phyloP scores from a whole-genome alignment of 2,888 invertebrate genomes.

The Hirtodrosophila histrioides region DNA sequence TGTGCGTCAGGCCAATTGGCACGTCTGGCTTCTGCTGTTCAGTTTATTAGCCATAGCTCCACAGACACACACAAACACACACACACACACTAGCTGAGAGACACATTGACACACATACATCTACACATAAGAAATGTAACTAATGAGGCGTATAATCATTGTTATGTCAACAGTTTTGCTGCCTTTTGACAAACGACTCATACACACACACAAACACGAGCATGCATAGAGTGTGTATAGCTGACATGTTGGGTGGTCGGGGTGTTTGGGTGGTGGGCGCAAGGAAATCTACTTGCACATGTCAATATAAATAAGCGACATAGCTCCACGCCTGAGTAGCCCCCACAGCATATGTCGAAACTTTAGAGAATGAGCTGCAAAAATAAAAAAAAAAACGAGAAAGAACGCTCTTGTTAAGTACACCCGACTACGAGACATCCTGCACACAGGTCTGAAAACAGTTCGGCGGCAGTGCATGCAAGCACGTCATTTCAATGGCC shows the following conservation, averaged over 20 bases:
- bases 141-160: conserved; percentile 81
- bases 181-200: conserved; percentile 73
- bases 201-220: conserved; percentile 28
- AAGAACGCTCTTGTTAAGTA: too few species aligned
- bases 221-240: conserved; percentile 31
- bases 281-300: conserved; percentile 69
- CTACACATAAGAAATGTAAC: conserved; percentile 57
- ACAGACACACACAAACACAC: conserved; percentile 15
- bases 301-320: conserved; percentile 71
- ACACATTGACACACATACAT: conserved; percentile 18
- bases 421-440: too few species aligned
- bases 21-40: conserved; percentile 35
- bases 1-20: conserved; percentile 28
- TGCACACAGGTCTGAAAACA: too few species aligned
- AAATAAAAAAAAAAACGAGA: conserved; percentile 9
- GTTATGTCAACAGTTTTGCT: conserved; percentile 80
- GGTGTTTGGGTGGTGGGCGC: conserved; percentile 40
- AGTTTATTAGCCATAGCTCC: conserved; percentile 41
- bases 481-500: too few species aligned
- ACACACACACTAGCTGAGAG: not conserved
- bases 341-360: conserved; percentile 52
- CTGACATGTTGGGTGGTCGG: conserved; percentile 30
- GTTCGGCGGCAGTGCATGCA: too few species aligned
- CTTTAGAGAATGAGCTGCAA: conserved; percentile 44
- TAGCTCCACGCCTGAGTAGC: conserved; percentile 40